phyloP scores from a whole-genome alignment of 2,797 vertebrate genomes.

The Vipera ursinii region DNA sequence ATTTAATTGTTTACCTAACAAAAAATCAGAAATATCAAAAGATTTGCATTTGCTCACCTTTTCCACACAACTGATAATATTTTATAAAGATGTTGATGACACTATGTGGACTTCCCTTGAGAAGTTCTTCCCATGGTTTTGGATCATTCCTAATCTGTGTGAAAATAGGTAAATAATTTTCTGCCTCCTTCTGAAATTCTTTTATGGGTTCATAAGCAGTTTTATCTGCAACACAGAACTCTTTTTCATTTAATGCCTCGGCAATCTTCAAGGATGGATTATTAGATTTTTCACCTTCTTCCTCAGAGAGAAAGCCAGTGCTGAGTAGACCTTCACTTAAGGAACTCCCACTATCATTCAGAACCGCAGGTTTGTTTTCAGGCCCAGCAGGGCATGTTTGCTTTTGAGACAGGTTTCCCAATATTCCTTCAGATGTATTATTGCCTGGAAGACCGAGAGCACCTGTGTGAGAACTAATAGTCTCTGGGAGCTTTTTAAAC shows the following conservation, averaged over 20 bases:
- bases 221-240: slow-evolving; percentile 72
- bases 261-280: slow-evolving; percentile 57
- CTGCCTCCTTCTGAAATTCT: slow-evolving; percentile 88
- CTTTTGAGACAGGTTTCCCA: slow-evolving; percentile 64
- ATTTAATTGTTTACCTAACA: background rate
- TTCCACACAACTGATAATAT: slow-evolving; percentile 77
- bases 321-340: slow-evolving; percentile 92
- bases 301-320: slow-evolving; percentile 85
- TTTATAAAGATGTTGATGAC: slow-evolving; percentile 96
- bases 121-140: slow-evolving; percentile 87
- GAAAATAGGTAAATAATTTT: slow-evolving; percentile 72
- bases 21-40: background rate
- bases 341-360: slow-evolving; percentile 79
- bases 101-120: slow-evolving; percentile 90
- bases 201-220: slow-evolving; percentile 75
- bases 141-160: slow-evolving; percentile 65
- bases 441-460: slow-evolving; percentile 57
- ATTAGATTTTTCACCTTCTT: slow-evolving; percentile 63
- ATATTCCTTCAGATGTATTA: slow-evolving; percentile 60
- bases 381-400: slow-evolving; percentile 43
- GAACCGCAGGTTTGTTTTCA: slow-evolving; percentile 57
- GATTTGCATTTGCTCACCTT: slow-evolving; percentile 74
- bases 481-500: slow-evolving; percentile 75
- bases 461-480: slow-evolving; percentile 63
- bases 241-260: slow-evolving; percentile 69